Evolutionary conservation across 2,113 vertebrate species (phyloP), one percentile per base, ranked within the genome.

Genomic region (Eretmochelys imbricata): DNA sequence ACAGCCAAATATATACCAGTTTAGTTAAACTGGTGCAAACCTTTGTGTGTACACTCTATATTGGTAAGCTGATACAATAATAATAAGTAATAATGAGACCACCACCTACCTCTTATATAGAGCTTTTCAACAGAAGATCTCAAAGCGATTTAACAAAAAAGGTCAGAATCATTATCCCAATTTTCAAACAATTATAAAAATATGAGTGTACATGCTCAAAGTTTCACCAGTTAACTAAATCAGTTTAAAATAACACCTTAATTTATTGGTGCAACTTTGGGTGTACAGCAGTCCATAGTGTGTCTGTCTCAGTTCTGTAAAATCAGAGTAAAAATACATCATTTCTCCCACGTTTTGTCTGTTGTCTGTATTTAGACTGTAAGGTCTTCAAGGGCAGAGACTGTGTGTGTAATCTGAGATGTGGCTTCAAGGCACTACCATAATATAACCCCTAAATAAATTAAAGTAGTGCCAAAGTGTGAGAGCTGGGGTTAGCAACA

Each of bases 361-460:
- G 65, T 72, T 19, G 38, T 48, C 10, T 76, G 57, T 59, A n/a
- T 22, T 51, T 29, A 13, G 42, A 80, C 12, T 1, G 19, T 42
- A 8, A 83, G 29, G 13, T 31, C 35, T 54, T 75, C 48, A 31
- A 72, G 6, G 12, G 2, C 42, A 42, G 81, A 4, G 54, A 10
- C 0, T 1, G 51, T 55, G 49, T 5, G 1, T 4, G 11, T 4
- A 29, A 22, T 51, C 25, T 55, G 53, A 53, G 81, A 76, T 76
- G 19, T 22, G 14, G n/a, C 24, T 8, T 1, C n/a, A 49, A 72
- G 38, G 13, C 46, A 72, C 38, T 87, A 1, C 3, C 1, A 1
- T 5, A 82, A 65, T 20, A 75, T 10, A 76, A 35, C 29, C 7
- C 78, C 3, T 54, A 31, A 29, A 55, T n/a, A 24, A 42, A 12